Evolutionary conservation across 2,113 vertebrate genomes (phyloP).

Genomic region (Xiphorhynchus elegans): DNA sequence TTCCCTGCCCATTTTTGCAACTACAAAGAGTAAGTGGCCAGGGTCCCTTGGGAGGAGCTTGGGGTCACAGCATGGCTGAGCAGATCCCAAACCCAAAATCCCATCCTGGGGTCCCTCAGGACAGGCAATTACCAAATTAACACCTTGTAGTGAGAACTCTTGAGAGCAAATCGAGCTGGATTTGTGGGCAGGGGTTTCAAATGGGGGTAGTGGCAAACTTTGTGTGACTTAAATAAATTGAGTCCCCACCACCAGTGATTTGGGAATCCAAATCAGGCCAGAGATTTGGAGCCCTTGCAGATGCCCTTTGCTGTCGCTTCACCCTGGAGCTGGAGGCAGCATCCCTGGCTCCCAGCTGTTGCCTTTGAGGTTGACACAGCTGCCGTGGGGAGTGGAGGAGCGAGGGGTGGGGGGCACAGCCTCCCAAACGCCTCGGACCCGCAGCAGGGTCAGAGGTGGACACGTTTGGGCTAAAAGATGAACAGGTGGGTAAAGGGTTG

Average conservation of each 20-base stretch:
- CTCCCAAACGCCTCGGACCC: not conserved
- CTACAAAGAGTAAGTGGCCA: not conserved
- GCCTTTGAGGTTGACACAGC: conserved; percentile 75
- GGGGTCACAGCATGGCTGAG: not conserved
- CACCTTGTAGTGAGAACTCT: fast-evolving
- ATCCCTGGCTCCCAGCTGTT: conserved; percentile 65
- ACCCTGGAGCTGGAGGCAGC: not conserved
- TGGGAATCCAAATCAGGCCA: not conserved
- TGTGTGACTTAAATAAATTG: fast-evolving
- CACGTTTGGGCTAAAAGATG: conserved; percentile 36
- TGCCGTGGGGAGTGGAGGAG: not conserved
- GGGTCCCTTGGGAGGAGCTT: not conserved
- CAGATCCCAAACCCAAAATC: not conserved
- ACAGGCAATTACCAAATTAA: not conserved
- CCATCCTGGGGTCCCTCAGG: not conserved
- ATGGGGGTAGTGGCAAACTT: not conserved
- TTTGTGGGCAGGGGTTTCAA: not conserved
- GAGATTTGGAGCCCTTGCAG: not conserved
- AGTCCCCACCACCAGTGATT: not conserved
- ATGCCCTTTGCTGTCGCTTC: not conserved
- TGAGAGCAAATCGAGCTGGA: not conserved
- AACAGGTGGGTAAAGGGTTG: conserved; percentile 67
- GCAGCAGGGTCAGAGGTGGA: conserved; percentile 52
- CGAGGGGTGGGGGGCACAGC: not conserved
- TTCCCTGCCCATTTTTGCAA: not conserved